Base-by-base conservation (phyloP, 2,797 vertebrate species). In the Anisognathus igniventris region DNA sequence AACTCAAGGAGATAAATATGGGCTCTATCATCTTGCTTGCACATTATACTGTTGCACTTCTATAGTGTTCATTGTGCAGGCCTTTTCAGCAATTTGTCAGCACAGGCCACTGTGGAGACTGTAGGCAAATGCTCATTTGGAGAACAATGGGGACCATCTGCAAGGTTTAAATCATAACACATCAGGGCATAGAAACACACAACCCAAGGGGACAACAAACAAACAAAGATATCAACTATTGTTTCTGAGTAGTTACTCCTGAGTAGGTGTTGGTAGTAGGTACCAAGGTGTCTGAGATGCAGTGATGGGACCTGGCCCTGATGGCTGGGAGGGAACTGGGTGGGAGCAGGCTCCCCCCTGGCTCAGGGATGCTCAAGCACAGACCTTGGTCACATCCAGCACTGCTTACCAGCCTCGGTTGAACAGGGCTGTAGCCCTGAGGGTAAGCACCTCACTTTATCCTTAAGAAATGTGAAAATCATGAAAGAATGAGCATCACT, bases 381-480 rank as follows among this genome's bases (percentile, higher is more conserved):
- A 71, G 35, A 5, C 12, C 5, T 51, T 2, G 1, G 11, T 60
- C 19, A 4, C 19, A 8, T 20, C 3, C 14, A 33, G 25, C 5
- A 7, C 5, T 5, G 3, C 24, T 47, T 56, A 22, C 5, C 33
- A 10, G 6, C 6, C 9, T 58, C 7, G 7, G 7, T 23, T 7
- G 25, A 10, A 57, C 2, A 19, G 7, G 23, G 30, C 13, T 84
- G 23, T 10, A 30, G 12, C 39, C 37, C 65, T 84, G 35, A 11
- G 7, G 3, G 4, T 19, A 33, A 77, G 21, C 0, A 0, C 6
- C 28, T 64, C 6, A 2, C 28, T 12, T 37, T 33, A 57, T 39
- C 16, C 5, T 14, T 42, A 74, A 44, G 21, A 78, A 78, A 68
- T 35, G 40, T 45, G 18, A 14, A 48, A 78, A 4, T 28, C 4